Conservation (phyloP, 2,113 vertebrate genomes). For the Petromus typicus region DNA sequence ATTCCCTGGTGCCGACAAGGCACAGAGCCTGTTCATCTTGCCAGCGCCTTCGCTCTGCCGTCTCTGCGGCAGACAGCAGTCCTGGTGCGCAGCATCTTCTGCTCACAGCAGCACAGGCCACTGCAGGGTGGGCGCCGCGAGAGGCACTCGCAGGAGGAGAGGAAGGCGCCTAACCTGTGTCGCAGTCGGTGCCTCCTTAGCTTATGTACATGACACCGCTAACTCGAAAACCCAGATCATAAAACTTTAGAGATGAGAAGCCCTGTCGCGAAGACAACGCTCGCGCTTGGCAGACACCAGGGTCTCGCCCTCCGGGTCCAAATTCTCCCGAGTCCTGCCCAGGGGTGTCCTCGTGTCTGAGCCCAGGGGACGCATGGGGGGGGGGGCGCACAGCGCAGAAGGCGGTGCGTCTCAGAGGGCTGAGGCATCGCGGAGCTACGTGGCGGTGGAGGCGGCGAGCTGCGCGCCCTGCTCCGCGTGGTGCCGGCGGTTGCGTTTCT, state of each 20-base stretch:
- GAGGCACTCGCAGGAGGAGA: constrained; percentile 44
- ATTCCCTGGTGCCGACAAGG: background rate
- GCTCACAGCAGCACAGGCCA: constrained; percentile 42
- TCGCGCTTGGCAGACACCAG: background rate
- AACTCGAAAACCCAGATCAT: constrained; percentile 56
- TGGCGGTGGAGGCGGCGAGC: constrained; percentile 80
- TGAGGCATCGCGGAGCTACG: constrained; percentile 84
- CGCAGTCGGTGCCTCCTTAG: background rate
- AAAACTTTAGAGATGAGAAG: constrained; percentile 40
- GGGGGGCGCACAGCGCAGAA: constrained; percentile 80
- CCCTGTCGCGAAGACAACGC: background rate
- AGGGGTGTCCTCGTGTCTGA: constrained; percentile 64
- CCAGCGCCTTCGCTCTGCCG: no score
- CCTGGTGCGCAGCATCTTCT: constrained; percentile 33
- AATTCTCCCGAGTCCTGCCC: constrained; percentile 63
- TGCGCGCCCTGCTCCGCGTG: constrained; percentile 83
- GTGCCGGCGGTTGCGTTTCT: constrained; percentile 95
- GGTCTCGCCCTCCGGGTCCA: constrained; percentile 25
- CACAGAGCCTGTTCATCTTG: no score
- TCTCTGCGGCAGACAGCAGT: constrained; percentile 56
- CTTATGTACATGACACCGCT: constrained; percentile 41
- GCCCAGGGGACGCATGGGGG: constrained; percentile 79
- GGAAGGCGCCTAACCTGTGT: background rate
- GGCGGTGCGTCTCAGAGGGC: constrained; percentile 81
- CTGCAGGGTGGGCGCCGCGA: constrained; percentile 60